These are phyloP conservation scores for Nothocercus nigrocapillus DNA, from an alignment of 2,113 vertebrate species.

Conservation along the genomic window DNA sequence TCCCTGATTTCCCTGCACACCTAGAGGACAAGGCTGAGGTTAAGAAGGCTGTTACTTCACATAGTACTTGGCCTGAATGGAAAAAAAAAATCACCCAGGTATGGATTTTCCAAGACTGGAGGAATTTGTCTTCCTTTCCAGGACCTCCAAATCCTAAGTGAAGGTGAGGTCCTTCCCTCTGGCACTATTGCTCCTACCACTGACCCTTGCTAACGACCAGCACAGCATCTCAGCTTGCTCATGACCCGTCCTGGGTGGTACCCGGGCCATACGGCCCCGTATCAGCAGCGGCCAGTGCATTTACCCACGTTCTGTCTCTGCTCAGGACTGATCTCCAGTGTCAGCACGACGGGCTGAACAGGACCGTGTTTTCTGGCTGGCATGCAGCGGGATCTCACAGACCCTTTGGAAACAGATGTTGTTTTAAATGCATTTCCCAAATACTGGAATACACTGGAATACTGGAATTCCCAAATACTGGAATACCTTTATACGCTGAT, in stretches of 20 bases:
- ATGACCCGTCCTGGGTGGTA: not conserved
- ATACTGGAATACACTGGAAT: not conserved
- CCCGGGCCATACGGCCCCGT: not conserved
- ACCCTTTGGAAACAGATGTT: not conserved
- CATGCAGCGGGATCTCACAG: not conserved
- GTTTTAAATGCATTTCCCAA: not conserved
- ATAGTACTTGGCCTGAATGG: fast-evolving
- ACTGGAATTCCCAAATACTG: not conserved
- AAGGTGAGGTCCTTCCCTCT: not conserved
- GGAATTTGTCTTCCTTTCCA: not conserved
- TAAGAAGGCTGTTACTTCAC: not conserved
- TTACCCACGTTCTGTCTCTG: fast-evolving
- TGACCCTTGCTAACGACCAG: not conserved
- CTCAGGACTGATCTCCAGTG: fast-evolving
- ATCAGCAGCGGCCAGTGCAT: fast-evolving
- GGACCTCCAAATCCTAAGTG: not conserved
- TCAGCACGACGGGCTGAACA: fast-evolving
- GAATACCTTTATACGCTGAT: not conserved
- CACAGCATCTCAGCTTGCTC: not conserved
- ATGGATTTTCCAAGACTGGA: not conserved
- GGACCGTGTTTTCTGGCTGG: fast-evolving
- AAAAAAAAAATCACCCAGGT: not conserved
- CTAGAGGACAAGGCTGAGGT: fast-evolving
- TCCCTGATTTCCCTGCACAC: not conserved
- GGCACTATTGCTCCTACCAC: fast-evolving